Percentiles rank a stretch among this genome's conserved stretches.
Conservation (phyloP, 2,797 vertebrate species). For the Etheostoma perlongum region DNA sequence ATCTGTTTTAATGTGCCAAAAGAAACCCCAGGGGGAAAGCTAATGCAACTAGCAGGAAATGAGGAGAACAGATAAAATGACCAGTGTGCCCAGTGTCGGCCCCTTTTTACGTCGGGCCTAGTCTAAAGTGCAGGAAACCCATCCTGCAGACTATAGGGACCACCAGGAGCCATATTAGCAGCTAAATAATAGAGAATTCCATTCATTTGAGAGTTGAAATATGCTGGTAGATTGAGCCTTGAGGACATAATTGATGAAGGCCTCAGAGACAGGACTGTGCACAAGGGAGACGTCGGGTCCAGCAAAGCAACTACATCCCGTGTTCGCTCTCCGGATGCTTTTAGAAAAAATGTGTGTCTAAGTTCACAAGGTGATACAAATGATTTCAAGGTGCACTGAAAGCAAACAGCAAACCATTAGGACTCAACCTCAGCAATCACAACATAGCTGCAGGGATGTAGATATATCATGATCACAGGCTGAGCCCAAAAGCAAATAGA, state of each 20-base stretch:
- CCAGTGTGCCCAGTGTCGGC: constrained; percentile 59
- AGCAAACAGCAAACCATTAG: constrained; percentile 61
- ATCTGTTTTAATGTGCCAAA: constrained; percentile 86
- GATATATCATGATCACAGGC: constrained; percentile 60
- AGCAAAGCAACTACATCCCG: constrained; percentile 18
- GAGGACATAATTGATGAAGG: constrained; percentile 62
- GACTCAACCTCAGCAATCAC: constrained; percentile 62
- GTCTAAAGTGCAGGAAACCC: constrained; percentile 74
- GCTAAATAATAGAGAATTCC: constrained; percentile 74
- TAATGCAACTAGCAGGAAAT: constrained; percentile 85
- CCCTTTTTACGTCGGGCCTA: constrained; percentile 48
- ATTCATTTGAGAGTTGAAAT: constrained; percentile 66
- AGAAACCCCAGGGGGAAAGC: constrained; percentile 76
- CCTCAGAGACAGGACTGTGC: constrained; percentile 23
- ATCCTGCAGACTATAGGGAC: constrained; percentile 60
- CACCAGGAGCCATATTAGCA: constrained; percentile 64
- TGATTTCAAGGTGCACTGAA: constrained; percentile 58
- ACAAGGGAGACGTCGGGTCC: constrained; percentile 13
- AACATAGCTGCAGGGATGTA: constrained; percentile 59
- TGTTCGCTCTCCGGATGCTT: constrained; percentile 47
- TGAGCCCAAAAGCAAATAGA: constrained; percentile 71
- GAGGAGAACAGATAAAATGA: constrained; percentile 77
- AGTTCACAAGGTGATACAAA: constrained; percentile 58
- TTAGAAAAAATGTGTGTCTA: constrained; percentile 42
- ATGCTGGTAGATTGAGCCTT: constrained; percentile 34